Conservation (phyloP, 2,888 invertebrate species). For the Agrotis segetum region DNA sequence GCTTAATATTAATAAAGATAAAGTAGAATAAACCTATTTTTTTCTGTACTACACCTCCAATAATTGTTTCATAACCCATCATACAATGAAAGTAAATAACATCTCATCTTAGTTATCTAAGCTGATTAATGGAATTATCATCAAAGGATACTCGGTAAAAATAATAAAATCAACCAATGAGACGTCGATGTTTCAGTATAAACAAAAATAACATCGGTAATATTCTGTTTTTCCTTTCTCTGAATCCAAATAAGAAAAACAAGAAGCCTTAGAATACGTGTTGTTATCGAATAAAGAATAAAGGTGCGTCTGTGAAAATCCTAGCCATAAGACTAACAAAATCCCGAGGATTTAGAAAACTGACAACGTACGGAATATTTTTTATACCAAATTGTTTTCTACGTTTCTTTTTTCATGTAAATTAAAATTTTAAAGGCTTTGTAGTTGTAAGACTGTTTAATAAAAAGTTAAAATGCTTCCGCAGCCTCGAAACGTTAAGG, state of each 20-base stretch:
- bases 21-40: too few relatives aligned
- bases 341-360: conserved; percentile 51
- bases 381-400: background rate
- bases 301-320: conserved; percentile 39
- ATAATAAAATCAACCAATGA: background rate
- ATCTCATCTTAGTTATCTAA: background rate
- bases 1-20: too few relatives aligned
- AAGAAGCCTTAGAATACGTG: conserved; percentile 5
- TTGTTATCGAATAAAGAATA: conserved; percentile 13
- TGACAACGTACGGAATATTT: conserved; percentile 5
- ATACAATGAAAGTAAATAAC: background rate
- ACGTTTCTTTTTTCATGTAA: background rate
- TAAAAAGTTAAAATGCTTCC: too few relatives aligned
- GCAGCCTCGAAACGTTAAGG: too few relatives aligned
- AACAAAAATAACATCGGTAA: background rate
- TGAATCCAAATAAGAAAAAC: conserved; percentile 3
- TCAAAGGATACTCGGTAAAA: background rate
- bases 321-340: conserved; percentile 39
- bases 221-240: conserved; percentile 5
- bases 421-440: background rate
- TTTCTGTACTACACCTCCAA: too few relatives aligned
- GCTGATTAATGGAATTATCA: background rate
- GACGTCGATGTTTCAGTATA: background rate
- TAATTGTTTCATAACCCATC: too few relatives aligned
- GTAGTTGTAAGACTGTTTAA: too few relatives aligned